Percentiles rank a stretch among this genome's conserved stretches.
These are phyloP conservation scores for Tribolium madens DNA, from an alignment of 1,140 invertebrate genomes.

Conservation along the genomic window DNA sequence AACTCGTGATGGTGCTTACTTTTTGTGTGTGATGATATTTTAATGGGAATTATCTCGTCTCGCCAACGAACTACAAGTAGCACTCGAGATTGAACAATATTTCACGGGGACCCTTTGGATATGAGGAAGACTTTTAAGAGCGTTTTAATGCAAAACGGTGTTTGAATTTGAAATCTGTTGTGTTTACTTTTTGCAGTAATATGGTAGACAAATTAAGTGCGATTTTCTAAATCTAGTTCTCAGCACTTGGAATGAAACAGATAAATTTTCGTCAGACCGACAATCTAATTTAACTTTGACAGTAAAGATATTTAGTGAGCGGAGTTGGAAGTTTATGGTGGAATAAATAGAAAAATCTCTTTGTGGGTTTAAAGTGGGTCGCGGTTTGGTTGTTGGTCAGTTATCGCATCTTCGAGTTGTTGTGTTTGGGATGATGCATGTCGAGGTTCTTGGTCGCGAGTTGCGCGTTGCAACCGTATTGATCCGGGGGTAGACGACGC, in stretches of 20 bases:
- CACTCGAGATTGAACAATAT: background rate
- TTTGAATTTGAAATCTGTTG: background rate
- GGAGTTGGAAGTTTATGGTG: constrained; percentile 1
- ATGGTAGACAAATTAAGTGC: too few relatives aligned
- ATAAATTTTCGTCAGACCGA: constrained; percentile 6
- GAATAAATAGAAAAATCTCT: background rate
- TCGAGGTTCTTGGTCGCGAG: constrained; percentile 41
- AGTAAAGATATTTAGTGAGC: constrained; percentile 3
- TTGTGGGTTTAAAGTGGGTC: background rate
- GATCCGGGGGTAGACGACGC: constrained; percentile 48
- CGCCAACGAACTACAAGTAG: background rate
- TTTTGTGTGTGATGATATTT: background rate
- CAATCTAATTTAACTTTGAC: constrained; percentile 15
- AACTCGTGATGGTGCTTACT: background rate
- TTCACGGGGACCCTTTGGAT: background rate
- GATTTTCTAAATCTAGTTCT: background rate
- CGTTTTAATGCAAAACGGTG: background rate
- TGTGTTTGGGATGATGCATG: constrained; percentile 45
- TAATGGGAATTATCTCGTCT: background rate
- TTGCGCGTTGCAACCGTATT: constrained; percentile 55
- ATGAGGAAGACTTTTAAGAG: background rate
- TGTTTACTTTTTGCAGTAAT: too few relatives aligned
- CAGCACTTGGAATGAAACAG: background rate
- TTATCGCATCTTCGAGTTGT: constrained; percentile 19
- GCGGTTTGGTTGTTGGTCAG: constrained; percentile 1